These are phyloP conservation scores for Falco peregrinus DNA, from an alignment of 2,797 vertebrate genomes.

Conservation along the genomic window DNA sequence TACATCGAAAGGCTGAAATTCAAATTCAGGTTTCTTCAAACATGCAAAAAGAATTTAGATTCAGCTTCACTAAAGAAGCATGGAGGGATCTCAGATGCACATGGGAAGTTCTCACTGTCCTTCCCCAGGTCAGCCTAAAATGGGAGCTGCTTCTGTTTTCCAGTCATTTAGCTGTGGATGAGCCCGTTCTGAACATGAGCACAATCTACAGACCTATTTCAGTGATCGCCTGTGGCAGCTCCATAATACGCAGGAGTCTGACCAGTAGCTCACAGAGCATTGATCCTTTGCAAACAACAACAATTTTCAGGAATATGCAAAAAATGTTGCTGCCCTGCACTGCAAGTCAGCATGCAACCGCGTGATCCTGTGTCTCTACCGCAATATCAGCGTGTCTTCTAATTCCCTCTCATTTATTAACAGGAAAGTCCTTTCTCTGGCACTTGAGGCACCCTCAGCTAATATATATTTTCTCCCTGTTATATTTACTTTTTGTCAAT, in stretches of 20 bases:
- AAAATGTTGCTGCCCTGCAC: fast-evolving
- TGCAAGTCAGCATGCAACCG: not conserved
- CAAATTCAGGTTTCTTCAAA: not conserved
- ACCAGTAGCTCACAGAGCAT: not conserved
- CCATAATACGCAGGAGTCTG: not conserved
- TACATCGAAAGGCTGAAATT: not conserved
- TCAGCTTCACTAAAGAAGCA: not conserved
- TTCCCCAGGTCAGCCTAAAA: not conserved
- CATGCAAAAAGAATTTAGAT: not conserved
- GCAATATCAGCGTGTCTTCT: not conserved
- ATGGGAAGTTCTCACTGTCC: not conserved
- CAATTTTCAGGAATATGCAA: not conserved
- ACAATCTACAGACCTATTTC: not conserved
- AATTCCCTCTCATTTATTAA: not conserved
- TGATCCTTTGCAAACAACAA: not conserved
- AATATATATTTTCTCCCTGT: not conserved
- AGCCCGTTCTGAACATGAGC: not conserved
- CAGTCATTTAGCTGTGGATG: not conserved
- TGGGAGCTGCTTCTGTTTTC: not conserved
- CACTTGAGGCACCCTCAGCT: not conserved
- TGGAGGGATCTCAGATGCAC: not conserved
- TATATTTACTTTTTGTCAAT: not conserved
- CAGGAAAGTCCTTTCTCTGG: not conserved
- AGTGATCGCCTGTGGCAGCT: not conserved
- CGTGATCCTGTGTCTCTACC: not conserved